Evolutionary conservation across 2,797 vertebrate genomes (phyloP).

Genomic region (Gephyroberyx darwinii): DNA sequence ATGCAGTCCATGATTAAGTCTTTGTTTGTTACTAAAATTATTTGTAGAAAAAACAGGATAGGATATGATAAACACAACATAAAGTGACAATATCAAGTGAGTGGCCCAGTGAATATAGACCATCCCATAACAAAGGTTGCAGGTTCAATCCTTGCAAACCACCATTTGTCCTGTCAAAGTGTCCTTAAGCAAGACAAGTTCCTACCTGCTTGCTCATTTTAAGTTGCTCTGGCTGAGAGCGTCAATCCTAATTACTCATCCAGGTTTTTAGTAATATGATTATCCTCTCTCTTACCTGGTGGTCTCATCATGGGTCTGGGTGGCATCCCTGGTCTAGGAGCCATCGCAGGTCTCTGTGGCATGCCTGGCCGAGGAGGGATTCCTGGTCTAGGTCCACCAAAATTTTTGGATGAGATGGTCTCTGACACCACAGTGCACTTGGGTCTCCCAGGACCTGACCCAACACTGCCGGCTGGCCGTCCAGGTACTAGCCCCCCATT

Average conservation of each 20-base stretch:
- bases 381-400: slow-evolving; percentile 76
- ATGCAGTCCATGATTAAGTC: not conserved
- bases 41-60: too few species aligned
- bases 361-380: slow-evolving; percentile 75
- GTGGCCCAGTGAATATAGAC: too few species aligned
- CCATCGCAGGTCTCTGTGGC: slow-evolving; percentile 80
- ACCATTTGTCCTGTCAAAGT: too few species aligned
- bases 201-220: too few species aligned
- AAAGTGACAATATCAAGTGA: too few species aligned
- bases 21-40: not conserved
- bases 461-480: slow-evolving; percentile 49
- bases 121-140: too few species aligned
- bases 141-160: too few species aligned
- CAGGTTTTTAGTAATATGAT: not conserved
- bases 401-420: slow-evolving; percentile 96
- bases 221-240: too few species aligned
- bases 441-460: slow-evolving; percentile 82
- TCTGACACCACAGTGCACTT: slow-evolving; percentile 95
- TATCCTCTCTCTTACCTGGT: slow-evolving; percentile 80
- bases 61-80: too few species aligned
- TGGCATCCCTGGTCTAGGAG: slow-evolving; percentile 64
- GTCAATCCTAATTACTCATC: not conserved
- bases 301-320: slow-evolving; percentile 73
- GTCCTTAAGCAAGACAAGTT: too few species aligned
- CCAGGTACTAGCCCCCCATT: slow-evolving; percentile 50